phyloP scores from a whole-genome alignment of 1,140 invertebrate species.

The Saccostrea echinata region DNA sequence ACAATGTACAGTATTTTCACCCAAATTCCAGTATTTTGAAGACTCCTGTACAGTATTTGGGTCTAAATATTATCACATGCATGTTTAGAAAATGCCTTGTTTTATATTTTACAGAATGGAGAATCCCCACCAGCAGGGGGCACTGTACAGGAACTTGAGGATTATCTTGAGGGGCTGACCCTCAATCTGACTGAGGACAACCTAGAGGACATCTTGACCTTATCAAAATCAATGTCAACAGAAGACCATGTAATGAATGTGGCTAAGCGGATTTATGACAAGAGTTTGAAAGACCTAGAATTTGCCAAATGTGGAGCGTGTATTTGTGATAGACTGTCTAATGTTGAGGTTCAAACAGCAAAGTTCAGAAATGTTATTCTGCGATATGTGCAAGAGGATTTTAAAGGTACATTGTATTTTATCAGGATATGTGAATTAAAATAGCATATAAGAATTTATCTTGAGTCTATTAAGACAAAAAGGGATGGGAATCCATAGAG shows the following conservation, averaged over 20 bases:
- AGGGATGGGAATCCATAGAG: no score
- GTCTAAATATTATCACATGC: no score
- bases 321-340: conserved; percentile 64
- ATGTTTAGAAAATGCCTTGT: neutral
- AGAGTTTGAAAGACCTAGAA: conserved; percentile 58
- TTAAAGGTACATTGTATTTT: conserved; percentile 64
- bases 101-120: neutral
- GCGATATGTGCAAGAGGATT: conserved; percentile 64
- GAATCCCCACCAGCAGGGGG: neutral
- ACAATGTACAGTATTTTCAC: no score
- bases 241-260: conserved; percentile 49
- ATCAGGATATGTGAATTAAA: no score
- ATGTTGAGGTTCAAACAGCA: conserved; percentile 60
- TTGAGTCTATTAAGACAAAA: no score
- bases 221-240: neutral
- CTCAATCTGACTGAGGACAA: conserved; percentile 35
- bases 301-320: conserved; percentile 62
- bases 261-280: conserved; percentile 57
- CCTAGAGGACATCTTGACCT: conserved; percentile 10
- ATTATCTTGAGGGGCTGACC: conserved; percentile 2
- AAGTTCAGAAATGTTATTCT: conserved; percentile 65
- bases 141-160: conserved; percentile 29
- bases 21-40: no score
- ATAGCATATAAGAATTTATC: no score
- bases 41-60: no score